These are phyloP conservation scores for Polypterus senegalus DNA, from an alignment of 2,113 vertebrate species.

Conservation along the genomic window DNA sequence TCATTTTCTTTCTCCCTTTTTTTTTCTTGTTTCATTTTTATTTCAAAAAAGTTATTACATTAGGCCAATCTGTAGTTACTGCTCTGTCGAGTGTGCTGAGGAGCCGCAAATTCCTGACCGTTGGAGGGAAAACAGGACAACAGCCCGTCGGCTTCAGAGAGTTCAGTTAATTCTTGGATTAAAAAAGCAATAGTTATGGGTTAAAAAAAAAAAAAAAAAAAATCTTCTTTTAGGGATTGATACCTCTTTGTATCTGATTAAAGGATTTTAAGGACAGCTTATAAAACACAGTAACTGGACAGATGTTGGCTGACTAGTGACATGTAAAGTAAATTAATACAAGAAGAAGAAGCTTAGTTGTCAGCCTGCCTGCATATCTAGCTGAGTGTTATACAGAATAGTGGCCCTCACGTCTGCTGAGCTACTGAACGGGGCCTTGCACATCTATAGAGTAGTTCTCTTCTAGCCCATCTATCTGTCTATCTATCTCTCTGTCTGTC, in stretches of 20 bases:
- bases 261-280: conserved; percentile 6
- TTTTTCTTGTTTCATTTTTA: no score
- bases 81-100: not conserved
- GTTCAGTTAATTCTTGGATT: not conserved
- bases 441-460: no score
- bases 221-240: conserved; percentile 12
- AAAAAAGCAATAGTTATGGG: conserved; percentile 2
- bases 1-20: no score
- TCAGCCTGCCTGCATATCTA: not conserved
- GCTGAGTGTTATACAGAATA: not conserved
- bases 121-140: not conserved
- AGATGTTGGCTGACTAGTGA: conserved; percentile 18
- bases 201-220: conserved; percentile 3
- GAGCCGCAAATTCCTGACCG: not conserved
- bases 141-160: no score
- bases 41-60: not conserved
- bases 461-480: no score
- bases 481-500: no score
- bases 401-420: not conserved
- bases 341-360: conserved; percentile 4
- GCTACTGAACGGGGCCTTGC: no score
- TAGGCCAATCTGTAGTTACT: not conserved
- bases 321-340: conserved; percentile 20
- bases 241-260: conserved; percentile 13
- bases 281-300: conserved; percentile 12